Percentiles rank a stretch among this genome's conserved stretches.
phyloP scores from a whole-genome alignment of 2,797 vertebrate genomes.

The Peromyscus eremicus region DNA sequence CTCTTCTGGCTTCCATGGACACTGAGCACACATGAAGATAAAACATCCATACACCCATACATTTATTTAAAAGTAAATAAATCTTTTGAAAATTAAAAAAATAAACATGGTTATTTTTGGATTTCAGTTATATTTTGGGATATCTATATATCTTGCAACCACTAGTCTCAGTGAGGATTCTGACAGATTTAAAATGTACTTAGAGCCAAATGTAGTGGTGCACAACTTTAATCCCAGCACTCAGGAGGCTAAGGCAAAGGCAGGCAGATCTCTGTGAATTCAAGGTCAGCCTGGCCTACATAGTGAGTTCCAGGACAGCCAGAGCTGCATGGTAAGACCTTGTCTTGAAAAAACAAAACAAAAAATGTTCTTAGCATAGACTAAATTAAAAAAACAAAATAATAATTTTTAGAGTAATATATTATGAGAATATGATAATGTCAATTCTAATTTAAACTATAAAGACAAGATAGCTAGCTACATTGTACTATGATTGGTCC shows the following conservation, averaged over 20 bases:
- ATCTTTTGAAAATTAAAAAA: constrained; percentile 15
- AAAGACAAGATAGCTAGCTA: too few relatives aligned
- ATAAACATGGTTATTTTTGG: neutral
- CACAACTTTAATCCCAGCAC: neutral
- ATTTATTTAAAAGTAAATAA: neutral
- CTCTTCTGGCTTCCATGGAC: neutral
- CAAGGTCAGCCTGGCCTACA: neutral
- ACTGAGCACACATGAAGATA: neutral
- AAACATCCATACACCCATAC: neutral
- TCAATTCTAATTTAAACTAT: constrained; percentile 23
- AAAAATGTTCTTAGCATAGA: neutral
- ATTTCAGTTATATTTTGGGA: neutral
- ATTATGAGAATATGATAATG: neutral
- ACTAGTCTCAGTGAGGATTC: constrained; percentile 41
- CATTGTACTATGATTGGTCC: neutral
- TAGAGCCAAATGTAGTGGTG: neutral
- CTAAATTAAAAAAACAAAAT: neutral
- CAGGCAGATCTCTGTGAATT: too few relatives aligned
- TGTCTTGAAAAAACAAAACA: neutral
- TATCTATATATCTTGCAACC: neutral
- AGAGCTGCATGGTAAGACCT: neutral
- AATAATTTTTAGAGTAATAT: neutral
- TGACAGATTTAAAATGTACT: constrained; percentile 41
- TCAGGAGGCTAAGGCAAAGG: too few relatives aligned
- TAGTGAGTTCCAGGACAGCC: neutral